phyloP scores from a whole-genome alignment of 2,113 vertebrate genomes.

The Xiphorhynchus elegans region DNA sequence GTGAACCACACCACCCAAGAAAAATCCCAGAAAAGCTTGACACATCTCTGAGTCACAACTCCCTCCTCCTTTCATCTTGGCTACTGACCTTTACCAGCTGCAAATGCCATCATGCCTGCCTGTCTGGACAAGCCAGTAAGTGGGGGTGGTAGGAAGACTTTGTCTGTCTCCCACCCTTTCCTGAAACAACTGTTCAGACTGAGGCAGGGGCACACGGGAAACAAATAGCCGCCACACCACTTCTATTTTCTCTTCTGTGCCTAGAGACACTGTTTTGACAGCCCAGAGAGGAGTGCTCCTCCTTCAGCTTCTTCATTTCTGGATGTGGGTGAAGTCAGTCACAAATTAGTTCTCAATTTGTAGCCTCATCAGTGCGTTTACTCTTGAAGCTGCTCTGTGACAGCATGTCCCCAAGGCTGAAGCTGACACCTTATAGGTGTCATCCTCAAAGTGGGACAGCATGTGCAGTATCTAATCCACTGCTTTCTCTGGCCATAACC shows the following conservation, averaged over 20 bases:
- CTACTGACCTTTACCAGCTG: constrained; percentile 54
- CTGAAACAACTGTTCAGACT: neutral
- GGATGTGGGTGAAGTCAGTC: neutral
- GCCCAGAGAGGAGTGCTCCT: neutral
- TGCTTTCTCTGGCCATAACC: neutral
- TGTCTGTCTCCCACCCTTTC: neutral
- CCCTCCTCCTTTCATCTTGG: constrained; percentile 10
- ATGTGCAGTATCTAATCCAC: neutral
- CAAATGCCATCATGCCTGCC: neutral
- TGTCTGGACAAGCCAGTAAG: neutral
- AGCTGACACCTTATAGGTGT: neutral
- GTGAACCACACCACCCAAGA: constrained; percentile 11
- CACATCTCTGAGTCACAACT: constrained; percentile 40
- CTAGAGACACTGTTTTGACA: neutral
- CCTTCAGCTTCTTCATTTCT: neutral
- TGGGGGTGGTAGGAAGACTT: neutral
- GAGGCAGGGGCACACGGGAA: rapidly evolving
- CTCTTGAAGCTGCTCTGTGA: neutral
- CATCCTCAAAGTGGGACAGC: neutral
- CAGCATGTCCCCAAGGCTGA: neutral
- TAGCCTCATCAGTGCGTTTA: neutral
- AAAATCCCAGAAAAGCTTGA: constrained; percentile 25
- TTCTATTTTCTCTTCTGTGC: neutral
- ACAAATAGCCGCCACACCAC: neutral
- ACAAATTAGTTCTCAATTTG: neutral